These are phyloP conservation scores for Noctilio leporinus DNA, from an alignment of 2,113 vertebrate species.

Conservation along the genomic window DNA sequence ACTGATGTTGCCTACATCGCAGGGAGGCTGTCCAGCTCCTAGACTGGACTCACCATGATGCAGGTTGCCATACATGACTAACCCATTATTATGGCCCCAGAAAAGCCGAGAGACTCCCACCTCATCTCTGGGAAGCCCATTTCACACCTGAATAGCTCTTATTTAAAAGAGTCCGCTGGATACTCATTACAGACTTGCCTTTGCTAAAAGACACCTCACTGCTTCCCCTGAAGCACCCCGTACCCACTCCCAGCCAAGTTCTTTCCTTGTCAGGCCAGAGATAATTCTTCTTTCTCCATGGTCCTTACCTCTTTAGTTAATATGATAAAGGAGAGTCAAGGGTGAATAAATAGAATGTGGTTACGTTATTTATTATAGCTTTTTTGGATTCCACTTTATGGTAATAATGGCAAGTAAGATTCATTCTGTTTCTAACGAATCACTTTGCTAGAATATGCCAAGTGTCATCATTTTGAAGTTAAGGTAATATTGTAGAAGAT, in stretches of 20 bases:
- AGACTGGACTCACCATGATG: constrained; percentile 39
- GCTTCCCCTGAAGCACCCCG: neutral
- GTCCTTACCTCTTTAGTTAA: constrained; percentile 62
- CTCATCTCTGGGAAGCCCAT: constrained; percentile 66
- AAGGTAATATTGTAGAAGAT: constrained; percentile 30
- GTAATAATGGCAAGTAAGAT: constrained; percentile 58
- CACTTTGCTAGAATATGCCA: constrained; percentile 52
- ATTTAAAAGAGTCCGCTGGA: constrained; percentile 51
- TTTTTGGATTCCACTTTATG: constrained; percentile 44
- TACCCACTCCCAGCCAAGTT: neutral
- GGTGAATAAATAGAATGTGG: constrained; percentile 65
- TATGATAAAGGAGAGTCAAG: constrained; percentile 62
- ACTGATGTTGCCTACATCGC: constrained; percentile 46
- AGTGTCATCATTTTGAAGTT: constrained; percentile 49
- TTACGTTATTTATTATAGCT: constrained; percentile 64
- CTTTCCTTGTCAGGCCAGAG: constrained; percentile 44
- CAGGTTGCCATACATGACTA: constrained; percentile 60
- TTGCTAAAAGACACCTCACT: constrained; percentile 50
- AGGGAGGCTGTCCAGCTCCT: constrained; percentile 14
- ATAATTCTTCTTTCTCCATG: constrained; percentile 47
- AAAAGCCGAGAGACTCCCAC: constrained; percentile 60
- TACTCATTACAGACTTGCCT: constrained; percentile 65
- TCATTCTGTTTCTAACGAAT: constrained; percentile 62
- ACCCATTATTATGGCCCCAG: constrained; percentile 47
- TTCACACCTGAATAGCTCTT: constrained; percentile 67